Percentiles rank a stretch among this genome's conserved stretches.
Evolutionary conservation across 2,888 invertebrate genomes (phyloP).

Genomic region (Thereva nobilitata): DNA sequence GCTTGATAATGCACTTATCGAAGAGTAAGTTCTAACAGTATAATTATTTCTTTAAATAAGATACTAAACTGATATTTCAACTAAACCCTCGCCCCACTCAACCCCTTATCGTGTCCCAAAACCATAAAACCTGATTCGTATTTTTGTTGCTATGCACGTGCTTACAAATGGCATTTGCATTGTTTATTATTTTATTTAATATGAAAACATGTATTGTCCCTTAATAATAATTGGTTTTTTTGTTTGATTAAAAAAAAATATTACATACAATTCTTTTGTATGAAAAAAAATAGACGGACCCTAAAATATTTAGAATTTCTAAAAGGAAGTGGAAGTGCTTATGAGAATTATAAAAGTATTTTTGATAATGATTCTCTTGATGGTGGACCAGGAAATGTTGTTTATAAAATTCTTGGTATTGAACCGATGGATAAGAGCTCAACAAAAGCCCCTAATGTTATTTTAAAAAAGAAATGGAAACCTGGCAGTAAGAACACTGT

Average conservation of each 20-base stretch:
- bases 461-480: constrained; percentile 44
- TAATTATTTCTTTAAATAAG: constrained; percentile 1
- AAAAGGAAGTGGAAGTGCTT: constrained; percentile 58
- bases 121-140: constrained; percentile 3
- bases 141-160: constrained; percentile 29
- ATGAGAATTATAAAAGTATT: constrained; percentile 39
- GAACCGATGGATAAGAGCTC: constrained; percentile 46
- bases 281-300: constrained; percentile 45
- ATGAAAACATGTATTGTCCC: background rate
- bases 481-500: constrained; percentile 41
- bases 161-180: constrained; percentile 25
- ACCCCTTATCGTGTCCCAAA: background rate
- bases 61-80: constrained; percentile 33
- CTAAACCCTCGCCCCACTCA: background rate
- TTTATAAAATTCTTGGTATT: constrained; percentile 46
- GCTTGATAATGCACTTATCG: constrained; percentile 59
- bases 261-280: constrained; percentile 5
- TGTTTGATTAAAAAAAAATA: background rate
- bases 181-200: constrained; percentile 1
- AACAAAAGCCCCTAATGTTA: constrained; percentile 43
- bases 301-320: constrained; percentile 67
- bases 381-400: constrained; percentile 40
- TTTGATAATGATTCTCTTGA: constrained; percentile 39
- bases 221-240: constrained; percentile 6
- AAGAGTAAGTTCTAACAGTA: constrained; percentile 64